Conservation (phyloP, 2,888 invertebrate species). For the Erannis defoliaria region DNA sequence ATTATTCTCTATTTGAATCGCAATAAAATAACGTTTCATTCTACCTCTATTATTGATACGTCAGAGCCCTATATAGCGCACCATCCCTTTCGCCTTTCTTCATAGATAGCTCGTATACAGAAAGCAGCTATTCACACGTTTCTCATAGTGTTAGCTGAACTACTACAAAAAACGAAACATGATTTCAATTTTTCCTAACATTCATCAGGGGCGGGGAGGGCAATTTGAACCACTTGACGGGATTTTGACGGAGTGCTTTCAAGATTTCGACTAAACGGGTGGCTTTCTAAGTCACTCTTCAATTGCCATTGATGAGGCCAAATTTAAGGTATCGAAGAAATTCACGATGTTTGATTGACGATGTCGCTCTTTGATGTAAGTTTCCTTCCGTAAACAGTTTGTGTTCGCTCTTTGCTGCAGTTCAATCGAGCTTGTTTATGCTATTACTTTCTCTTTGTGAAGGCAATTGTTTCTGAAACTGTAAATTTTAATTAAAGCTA, state of each 20-base stretch:
- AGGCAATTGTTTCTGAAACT: slow-evolving; percentile 29
- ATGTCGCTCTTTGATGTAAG: slow-evolving; percentile 39
- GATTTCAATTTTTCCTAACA: slow-evolving; percentile 75
- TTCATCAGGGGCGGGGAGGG: slow-evolving; percentile 66
- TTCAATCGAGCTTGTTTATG: slow-evolving; percentile 24
- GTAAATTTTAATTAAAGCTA: slow-evolving; percentile 54
- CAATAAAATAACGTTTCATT: slow-evolving; percentile 31
- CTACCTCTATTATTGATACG: slow-evolving; percentile 27
- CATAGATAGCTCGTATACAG: slow-evolving; percentile 62
- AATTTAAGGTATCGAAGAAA: slow-evolving; percentile 66
- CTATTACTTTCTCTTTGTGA: slow-evolving; percentile 19
- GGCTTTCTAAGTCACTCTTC: slow-evolving; percentile 72
- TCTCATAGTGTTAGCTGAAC: slow-evolving; percentile 54
- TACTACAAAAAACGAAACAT: slow-evolving; percentile 67
- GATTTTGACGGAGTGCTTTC: slow-evolving; percentile 75
- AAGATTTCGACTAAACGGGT: slow-evolving; percentile 64
- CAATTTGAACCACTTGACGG: slow-evolving; percentile 75
- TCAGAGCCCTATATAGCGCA: slow-evolving; percentile 31
- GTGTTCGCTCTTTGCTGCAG: slow-evolving; percentile 31
- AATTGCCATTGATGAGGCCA: slow-evolving; percentile 70
- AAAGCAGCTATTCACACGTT: slow-evolving; percentile 61
- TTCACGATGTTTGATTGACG: slow-evolving; percentile 50
- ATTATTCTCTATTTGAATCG: slow-evolving; percentile 28
- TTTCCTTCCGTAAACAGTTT: slow-evolving; percentile 44
- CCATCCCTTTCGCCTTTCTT: slow-evolving; percentile 54